Conservation (phyloP, 1,140 invertebrate genomes). For the Drosophila fuyamai region DNA sequence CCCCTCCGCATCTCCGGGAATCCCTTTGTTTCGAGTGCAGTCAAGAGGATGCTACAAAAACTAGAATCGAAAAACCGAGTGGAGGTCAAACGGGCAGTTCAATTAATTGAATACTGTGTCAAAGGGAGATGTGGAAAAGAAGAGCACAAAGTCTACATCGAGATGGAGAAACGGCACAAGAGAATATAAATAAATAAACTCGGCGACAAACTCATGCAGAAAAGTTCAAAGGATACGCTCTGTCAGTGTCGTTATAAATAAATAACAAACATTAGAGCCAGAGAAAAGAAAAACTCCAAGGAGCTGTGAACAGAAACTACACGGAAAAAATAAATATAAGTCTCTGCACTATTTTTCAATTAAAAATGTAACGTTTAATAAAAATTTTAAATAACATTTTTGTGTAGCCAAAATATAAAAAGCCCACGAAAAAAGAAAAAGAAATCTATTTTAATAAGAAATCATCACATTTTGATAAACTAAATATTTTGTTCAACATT, state of each 20-base stretch:
- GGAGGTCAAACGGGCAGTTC: slow-evolving; percentile 48
- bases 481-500: too few relatives aligned
- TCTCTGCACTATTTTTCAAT: too few relatives aligned
- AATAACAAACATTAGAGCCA: slow-evolving; percentile 77
- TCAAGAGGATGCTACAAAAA: slow-evolving; percentile 28
- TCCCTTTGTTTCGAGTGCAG: slow-evolving; percentile 41
- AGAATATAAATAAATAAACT: slow-evolving; percentile 59
- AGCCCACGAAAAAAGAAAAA: too few relatives aligned
- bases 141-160: slow-evolving; percentile 14
- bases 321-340: slow-evolving; percentile 9
- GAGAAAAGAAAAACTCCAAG: slow-evolving; percentile 31
- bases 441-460: too few relatives aligned
- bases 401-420: too few relatives aligned
- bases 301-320: slow-evolving; percentile 34
- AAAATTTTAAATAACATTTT: too few relatives aligned
- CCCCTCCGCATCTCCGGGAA: slow-evolving; percentile 11
- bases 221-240: slow-evolving; percentile 77
- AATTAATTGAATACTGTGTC: slow-evolving; percentile 77
- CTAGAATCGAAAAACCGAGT: slow-evolving; percentile 47
- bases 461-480: too few relatives aligned
- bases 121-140: slow-evolving; percentile 43
- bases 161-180: slow-evolving; percentile 15
- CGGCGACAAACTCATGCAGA: slow-evolving; percentile 76
- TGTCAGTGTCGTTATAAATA: slow-evolving; percentile 76
- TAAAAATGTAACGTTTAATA: too few relatives aligned